These are phyloP conservation scores for Microtus obscurus DNA, from an alignment of 2,797 vertebrate species.

Conservation along the genomic window DNA sequence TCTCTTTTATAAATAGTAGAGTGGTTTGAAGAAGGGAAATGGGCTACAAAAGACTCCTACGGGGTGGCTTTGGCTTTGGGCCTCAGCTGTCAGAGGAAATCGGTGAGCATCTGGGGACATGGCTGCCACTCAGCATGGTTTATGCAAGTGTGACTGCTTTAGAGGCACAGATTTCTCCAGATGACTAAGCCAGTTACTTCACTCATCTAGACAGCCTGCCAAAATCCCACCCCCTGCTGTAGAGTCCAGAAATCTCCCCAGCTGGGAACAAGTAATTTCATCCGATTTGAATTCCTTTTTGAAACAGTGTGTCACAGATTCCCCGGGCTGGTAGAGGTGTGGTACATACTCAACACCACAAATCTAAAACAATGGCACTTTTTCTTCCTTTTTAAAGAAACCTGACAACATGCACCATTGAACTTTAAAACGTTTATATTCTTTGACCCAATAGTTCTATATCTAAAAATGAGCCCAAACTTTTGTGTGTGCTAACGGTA, in stretches of 20 bases:
- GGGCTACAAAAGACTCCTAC: background rate
- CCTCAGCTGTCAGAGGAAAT: conserved; percentile 51
- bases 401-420: background rate
- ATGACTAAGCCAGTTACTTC: conserved; percentile 56
- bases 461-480: conserved; percentile 1
- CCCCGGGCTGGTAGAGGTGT: conserved; percentile 32
- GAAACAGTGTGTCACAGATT: conserved; percentile 50
- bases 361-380: background rate
- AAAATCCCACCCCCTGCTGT: conserved; percentile 52
- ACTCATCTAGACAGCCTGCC: conserved; percentile 40
- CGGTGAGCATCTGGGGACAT: background rate
- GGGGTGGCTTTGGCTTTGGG: background rate
- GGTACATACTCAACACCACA: conserved; percentile 7
- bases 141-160: background rate
- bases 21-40: background rate
- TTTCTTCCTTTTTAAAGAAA: background rate
- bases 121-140: conserved; percentile 8
- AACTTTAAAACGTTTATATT: conserved; percentile 61
- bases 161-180: conserved; percentile 42
- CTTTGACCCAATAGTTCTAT: conserved; percentile 53
- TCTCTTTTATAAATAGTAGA: conserved; percentile 54
- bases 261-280: conserved; percentile 60
- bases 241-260: conserved; percentile 50
- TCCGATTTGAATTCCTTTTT: conserved; percentile 69
- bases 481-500: conserved; percentile 12